Base-by-base conservation (phyloP, 2,797 vertebrate genomes). In the Sebastes matsubarae region DNA sequence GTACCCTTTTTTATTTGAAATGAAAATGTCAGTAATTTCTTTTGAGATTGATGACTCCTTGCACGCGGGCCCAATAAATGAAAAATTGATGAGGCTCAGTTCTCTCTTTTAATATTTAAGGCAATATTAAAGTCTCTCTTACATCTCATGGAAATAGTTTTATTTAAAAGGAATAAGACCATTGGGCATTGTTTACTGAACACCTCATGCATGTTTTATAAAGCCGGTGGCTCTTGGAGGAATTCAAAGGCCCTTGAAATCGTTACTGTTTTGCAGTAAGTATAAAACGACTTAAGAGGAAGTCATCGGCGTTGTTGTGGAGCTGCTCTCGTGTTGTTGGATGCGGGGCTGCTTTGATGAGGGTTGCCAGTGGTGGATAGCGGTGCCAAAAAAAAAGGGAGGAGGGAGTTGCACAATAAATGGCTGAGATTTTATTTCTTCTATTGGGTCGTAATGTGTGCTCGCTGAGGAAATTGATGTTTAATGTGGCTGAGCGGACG, bases 41-140 rank as follows among this genome's bases (percentile, higher is more conserved):
- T 94, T 90, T 86, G 93, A 96, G 95, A 97, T 97, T 95, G 95
- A 97, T 96, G 95, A 95, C 94, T 95, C 93, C 95, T 95, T 95
- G 94, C 96, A 95, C 92, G 85, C 94, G 91, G 95, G 95, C 93
- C 96, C 96, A 96, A 96, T 97, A 96, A 97, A 97, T 97, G 95
- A 97, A 97, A 97, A 96, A 97, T 97, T 95, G 95, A 97, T 96
- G 96, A 97, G 95, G 95, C 93, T 93, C 95, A 94, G 95, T 96
- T 96, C 96, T 95, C 95, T 96, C 95, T 96, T 96, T 96, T 96
- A 96, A 97, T 97, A 97, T 97, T 96, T 96, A 97, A 97, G 96
- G 96, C 95, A 96, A 96, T 96, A 96, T 97, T 97, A 96, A 97
- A 96, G 95, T 93, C 94, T 95, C 94, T 94, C 94, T 94, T 94